Conservation (phyloP, 2,113 vertebrate species). For the Synodontis membranacea region DNA sequence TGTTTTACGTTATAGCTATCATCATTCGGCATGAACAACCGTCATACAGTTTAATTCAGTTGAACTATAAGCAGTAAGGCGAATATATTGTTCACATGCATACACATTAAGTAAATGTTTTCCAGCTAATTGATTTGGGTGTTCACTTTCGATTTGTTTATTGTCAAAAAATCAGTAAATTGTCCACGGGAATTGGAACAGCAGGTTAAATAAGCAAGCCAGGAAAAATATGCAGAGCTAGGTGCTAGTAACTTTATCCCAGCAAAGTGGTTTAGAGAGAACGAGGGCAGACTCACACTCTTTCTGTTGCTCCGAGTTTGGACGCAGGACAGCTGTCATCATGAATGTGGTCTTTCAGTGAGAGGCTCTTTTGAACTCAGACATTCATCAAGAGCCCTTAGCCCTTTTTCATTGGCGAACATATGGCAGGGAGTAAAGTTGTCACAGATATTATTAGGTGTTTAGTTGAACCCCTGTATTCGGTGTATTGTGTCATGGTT, state of each 20-base stretch:
- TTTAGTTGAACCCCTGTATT: neutral
- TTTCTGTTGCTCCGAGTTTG: neutral
- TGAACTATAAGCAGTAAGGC: no score
- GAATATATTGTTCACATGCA: neutral
- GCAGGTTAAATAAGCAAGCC: neutral
- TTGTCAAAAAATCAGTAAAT: neutral
- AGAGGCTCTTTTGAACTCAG: neutral
- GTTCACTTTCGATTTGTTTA: neutral
- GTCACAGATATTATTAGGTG: neutral
- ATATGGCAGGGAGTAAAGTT: neutral
- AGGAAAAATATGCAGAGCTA: neutral
- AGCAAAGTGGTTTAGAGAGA: neutral
- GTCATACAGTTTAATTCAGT: neutral
- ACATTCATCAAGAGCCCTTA: neutral
- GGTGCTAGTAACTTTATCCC: neutral
- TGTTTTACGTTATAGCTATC: neutral
- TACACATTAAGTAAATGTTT: neutral
- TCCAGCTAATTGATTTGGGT: neutral
- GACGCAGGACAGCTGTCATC: constrained; percentile 2
- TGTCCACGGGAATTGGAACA: neutral
- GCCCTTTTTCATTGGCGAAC: neutral
- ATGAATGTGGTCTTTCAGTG: neutral
- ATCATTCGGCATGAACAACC: neutral
- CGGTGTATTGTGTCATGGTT: neutral
- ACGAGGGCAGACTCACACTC: neutral